Percentiles rank a stretch among this genome's conserved stretches.
Evolutionary conservation across 2,797 vertebrate genomes (phyloP).

Genomic region (Ammospiza maritima): DNA sequence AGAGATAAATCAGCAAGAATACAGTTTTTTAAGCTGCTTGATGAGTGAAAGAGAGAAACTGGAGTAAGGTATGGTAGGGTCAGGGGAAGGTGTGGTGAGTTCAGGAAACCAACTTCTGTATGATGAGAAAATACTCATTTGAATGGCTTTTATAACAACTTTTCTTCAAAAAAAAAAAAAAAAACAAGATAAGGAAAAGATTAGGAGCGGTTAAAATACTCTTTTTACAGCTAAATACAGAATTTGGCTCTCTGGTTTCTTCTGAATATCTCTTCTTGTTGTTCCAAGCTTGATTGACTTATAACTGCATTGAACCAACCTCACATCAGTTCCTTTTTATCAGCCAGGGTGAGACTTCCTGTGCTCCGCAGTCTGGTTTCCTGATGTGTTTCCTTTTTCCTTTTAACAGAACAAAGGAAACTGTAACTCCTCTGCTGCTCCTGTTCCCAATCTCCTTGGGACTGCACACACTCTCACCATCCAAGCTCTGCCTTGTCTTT

Average conservation of each 20-base stretch:
- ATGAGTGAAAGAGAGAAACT: slow-evolving; percentile 58
- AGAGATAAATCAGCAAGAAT: slow-evolving; percentile 48
- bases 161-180: not conserved
- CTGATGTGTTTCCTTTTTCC: slow-evolving; percentile 97
- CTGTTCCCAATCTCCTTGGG: slow-evolving; percentile 73
- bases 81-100: slow-evolving; percentile 50
- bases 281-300: slow-evolving; percentile 84
- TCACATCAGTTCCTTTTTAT: slow-evolving; percentile 87
- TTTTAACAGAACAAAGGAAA: slow-evolving; percentile 91
- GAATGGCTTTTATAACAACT: not conserved
- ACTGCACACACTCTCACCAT: slow-evolving; percentile 52
- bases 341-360: slow-evolving; percentile 93
- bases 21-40: not conserved
- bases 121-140: not conserved
- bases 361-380: slow-evolving; percentile 92
- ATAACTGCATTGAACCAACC: slow-evolving; percentile 83
- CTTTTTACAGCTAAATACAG: not conserved
- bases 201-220: slow-evolving; percentile 43
- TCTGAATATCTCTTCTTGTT: slow-evolving; percentile 74
- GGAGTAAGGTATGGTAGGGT: slow-evolving; percentile 2
- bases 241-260: slow-evolving; percentile 58
- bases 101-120: not conserved
- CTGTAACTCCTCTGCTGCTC: slow-evolving; percentile 69
- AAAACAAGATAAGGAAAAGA: slow-evolving; percentile 36
- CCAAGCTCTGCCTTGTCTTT: not conserved